phyloP scores from a whole-genome alignment of 2,888 invertebrate species.

The Bruchidius siliquastri region DNA sequence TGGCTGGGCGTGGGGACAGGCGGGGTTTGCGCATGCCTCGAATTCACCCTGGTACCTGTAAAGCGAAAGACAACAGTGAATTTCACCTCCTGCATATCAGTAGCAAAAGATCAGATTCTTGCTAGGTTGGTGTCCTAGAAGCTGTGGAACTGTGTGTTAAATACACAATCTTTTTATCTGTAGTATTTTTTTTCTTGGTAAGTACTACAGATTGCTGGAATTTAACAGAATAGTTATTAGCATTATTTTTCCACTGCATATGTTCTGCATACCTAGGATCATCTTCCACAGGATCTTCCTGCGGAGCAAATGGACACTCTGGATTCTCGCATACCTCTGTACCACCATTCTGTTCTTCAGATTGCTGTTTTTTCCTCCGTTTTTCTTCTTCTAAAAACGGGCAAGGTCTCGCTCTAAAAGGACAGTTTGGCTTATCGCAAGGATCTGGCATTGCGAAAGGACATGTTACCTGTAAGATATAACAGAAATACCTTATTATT shows the following conservation, averaged over 20 bases:
- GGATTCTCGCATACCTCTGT: conserved; percentile 25
- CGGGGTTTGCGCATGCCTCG: neutral
- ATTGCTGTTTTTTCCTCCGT: neutral
- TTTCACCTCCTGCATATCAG: too few species aligned
- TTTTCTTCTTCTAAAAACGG: conserved; percentile 14
- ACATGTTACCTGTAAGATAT: conserved; percentile 20
- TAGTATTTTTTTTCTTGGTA: too few species aligned
- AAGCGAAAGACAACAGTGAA: conserved; percentile 1
- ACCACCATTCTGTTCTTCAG: conserved; percentile 1
- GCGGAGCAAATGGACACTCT: conserved; percentile 22
- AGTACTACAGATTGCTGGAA: too few species aligned
- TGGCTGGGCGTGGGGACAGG: neutral
- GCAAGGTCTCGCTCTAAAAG: conserved; percentile 22
- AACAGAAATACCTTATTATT: neutral
- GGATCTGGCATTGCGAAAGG: conserved; percentile 37
- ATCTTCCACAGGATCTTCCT: neutral
- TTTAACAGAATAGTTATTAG: too few species aligned
- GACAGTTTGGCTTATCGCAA: conserved; percentile 23
- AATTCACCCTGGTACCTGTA: neutral
- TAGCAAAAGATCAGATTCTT: too few species aligned
- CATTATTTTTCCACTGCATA: too few species aligned
- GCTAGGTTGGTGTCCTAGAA: too few species aligned
- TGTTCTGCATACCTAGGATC: neutral
- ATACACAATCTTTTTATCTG: conserved; percentile 5
- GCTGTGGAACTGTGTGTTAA: too few species aligned